Evolutionary conservation across 1,140 invertebrate genomes (phyloP).

Genomic region (Ladona fulva): DNA sequence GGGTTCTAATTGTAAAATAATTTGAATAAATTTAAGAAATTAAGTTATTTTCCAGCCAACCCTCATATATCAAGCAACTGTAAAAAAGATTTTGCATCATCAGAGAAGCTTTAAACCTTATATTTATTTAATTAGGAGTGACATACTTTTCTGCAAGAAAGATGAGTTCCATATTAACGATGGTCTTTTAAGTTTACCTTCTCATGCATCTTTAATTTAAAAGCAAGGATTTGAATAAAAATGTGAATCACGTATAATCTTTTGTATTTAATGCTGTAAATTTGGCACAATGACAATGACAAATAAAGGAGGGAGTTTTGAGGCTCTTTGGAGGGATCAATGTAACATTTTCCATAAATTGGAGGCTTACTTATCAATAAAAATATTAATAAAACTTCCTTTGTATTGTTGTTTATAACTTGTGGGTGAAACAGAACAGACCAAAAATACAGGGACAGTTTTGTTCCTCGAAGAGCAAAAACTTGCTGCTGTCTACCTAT

Average conservation of each 20-base stretch:
- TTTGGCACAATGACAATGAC: conserved; percentile 1
- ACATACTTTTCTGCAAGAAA: no score
- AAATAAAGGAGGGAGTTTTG: neutral
- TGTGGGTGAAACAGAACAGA: neutral
- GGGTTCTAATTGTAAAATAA: no score
- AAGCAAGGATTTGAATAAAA: no score
- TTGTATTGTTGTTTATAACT: neutral
- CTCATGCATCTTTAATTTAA: no score
- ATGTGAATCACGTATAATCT: neutral
- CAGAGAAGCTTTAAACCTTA: no score
- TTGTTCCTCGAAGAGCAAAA: neutral
- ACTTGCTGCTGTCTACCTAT: neutral
- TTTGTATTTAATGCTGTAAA: neutral
- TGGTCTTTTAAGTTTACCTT: no score
- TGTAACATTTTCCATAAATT: neutral
- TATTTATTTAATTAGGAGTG: no score
- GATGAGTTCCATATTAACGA: no score
- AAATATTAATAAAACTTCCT: neutral
- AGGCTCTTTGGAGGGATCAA: neutral
- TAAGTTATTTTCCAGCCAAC: no score
- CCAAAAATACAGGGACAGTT: neutral
- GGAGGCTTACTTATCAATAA: neutral
- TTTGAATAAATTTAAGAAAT: no score
- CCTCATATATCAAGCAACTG: no score
- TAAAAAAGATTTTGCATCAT: no score